Conservation (phyloP, 23 tunicate species). For the Ciona savignyi region DNA sequence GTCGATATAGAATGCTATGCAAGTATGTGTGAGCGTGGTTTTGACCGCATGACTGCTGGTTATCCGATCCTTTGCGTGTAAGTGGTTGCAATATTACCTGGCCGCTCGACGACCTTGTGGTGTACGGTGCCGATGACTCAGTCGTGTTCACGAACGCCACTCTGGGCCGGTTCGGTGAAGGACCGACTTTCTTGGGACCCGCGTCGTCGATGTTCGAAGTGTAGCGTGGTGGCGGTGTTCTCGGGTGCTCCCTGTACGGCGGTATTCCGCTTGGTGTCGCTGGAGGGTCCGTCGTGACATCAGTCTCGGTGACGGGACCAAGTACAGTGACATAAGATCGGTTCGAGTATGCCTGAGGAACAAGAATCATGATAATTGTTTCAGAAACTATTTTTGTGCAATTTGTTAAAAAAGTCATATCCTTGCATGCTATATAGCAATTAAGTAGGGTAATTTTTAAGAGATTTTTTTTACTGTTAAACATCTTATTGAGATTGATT, state of each 20-base stretch:
- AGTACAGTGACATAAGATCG: constrained; percentile 58
- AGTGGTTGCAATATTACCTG: too few species aligned
- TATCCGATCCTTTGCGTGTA: too few species aligned
- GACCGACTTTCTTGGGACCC: not conserved
- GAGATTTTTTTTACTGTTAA: too few species aligned
- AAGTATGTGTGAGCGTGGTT: too few species aligned
- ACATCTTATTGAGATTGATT: too few species aligned
- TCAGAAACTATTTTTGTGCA: too few species aligned
- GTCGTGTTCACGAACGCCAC: constrained; percentile 42
- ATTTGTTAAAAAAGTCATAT: too few species aligned
- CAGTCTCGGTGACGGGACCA: constrained; percentile 45
- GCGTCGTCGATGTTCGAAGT: not conserved
- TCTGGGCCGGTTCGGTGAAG: constrained; percentile 23
- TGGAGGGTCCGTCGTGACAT: not conserved
- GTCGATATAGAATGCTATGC: too few species aligned
- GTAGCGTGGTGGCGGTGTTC: constrained; percentile 66
- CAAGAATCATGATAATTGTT: not conserved
- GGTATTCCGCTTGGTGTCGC: constrained; percentile 14
- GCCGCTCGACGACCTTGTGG: not conserved
- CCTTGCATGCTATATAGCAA: too few species aligned
- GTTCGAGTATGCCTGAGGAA: constrained; percentile 66
- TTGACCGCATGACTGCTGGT: too few species aligned
- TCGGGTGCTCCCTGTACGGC: constrained; percentile 9
- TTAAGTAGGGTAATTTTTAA: too few species aligned
- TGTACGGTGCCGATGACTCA: not conserved